These are phyloP conservation scores for Micromussa lordhowensis DNA, from an alignment of 92 coral and sea anemone genomes.

Conservation along the genomic window DNA sequence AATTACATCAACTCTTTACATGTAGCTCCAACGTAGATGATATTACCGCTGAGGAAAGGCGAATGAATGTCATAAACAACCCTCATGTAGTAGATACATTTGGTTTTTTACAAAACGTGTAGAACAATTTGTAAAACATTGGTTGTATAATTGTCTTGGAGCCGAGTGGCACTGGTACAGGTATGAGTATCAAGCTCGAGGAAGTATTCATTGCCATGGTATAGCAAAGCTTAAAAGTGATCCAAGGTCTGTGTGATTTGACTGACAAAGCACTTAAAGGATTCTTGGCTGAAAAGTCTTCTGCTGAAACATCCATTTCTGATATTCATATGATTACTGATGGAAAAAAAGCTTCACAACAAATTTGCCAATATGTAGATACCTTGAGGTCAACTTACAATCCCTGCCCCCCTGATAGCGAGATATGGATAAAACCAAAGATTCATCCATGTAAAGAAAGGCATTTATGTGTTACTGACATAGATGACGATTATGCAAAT, in stretches of 20 bases:
- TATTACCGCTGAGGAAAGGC: conserved; percentile 45
- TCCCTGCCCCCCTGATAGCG: conserved; percentile 54
- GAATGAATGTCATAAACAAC: conserved; percentile 58
- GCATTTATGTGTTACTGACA: conserved; percentile 44
- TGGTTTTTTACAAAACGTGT: conserved; percentile 67
- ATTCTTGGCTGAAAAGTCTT: conserved; percentile 53
- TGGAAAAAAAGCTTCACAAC: conserved; percentile 57
- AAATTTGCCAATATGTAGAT: conserved; percentile 63
- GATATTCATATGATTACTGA: conserved; percentile 37
- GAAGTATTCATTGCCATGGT: too few species aligned
- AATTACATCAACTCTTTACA: conserved; percentile 56
- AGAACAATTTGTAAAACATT: too few species aligned
- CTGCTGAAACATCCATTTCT: background rate
- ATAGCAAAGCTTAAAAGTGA: conserved; percentile 62
- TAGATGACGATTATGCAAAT: conserved; percentile 44
- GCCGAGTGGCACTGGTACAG: conserved; percentile 62
- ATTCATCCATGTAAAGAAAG: conserved; percentile 58
- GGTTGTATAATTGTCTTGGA: conserved; percentile 45
- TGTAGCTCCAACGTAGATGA: conserved; percentile 45
- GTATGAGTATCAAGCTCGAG: conserved; percentile 68
- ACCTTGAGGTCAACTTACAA: conserved; percentile 60
- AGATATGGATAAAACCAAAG: conserved; percentile 64
- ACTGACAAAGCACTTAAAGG: conserved; percentile 64
- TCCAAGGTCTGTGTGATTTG: conserved; percentile 66
- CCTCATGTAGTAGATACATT: conserved; percentile 70